These are phyloP conservation scores for Pyrgilauda ruficollis DNA, from an alignment of 2,113 vertebrate genomes.

Conservation along the genomic window DNA sequence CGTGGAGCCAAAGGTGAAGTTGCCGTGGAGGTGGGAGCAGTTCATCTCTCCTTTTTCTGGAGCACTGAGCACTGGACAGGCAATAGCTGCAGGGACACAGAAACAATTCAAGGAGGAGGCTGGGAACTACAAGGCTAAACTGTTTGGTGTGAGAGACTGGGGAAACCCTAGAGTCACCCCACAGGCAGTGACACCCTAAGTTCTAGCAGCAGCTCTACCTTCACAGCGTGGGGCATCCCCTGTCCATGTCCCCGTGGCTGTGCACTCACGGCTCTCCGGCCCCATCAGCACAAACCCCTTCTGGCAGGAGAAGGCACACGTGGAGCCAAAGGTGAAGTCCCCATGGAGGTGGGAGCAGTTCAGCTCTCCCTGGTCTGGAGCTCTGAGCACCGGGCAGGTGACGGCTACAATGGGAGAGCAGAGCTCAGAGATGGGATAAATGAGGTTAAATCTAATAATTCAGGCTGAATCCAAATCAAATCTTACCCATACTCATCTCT, in stretches of 20 bases:
- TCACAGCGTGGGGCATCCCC: no score
- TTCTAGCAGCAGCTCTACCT: no score
- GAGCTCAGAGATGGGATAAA: neutral
- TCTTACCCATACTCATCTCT: neutral
- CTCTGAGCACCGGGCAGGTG: neutral
- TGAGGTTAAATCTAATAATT: neutral
- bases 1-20: conserved; percentile 68
- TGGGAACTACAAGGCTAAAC: no score
- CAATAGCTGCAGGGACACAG: no score
- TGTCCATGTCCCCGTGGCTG: no score
- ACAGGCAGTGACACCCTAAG: no score
- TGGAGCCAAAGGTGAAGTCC: conserved; percentile 68
- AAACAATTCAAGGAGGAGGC: no score
- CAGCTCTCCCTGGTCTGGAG: neutral
- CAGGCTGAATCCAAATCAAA: neutral
- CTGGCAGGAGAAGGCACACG: conserved; percentile 74
- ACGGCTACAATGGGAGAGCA: neutral
- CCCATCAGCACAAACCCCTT: conserved; percentile 69
- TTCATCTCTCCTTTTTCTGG: neutral
- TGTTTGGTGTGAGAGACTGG: no score
- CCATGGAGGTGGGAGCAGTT: conserved; percentile 57
- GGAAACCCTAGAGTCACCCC: no score
- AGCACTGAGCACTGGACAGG: neutral
- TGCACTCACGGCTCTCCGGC: no score
- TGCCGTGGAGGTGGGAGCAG: conserved; percentile 51